Conservation (phyloP, 2,113 vertebrate species). For the Pyrgilauda ruficollis region DNA sequence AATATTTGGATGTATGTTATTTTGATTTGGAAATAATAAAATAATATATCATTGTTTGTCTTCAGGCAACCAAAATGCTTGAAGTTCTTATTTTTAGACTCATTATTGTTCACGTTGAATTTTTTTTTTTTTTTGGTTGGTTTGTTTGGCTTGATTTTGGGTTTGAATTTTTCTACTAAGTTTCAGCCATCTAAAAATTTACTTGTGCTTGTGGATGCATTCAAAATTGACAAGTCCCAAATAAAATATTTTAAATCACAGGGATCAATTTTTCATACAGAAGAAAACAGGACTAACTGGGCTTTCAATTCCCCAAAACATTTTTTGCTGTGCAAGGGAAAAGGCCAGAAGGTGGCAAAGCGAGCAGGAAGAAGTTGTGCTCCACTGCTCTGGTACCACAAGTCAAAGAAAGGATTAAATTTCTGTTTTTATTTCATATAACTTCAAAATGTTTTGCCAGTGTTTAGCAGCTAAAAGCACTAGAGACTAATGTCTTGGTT, state of each 20-base stretch:
- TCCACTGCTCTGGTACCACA: neutral
- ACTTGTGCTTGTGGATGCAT: neutral
- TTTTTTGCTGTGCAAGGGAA: neutral
- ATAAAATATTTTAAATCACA: neutral
- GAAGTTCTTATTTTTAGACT: neutral
- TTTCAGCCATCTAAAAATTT: neutral
- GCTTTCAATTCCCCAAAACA: neutral
- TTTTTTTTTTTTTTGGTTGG: neutral
- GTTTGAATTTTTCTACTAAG: neutral
- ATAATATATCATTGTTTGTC: neutral
- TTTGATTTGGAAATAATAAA: neutral
- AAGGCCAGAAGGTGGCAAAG: neutral
- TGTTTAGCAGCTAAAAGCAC: neutral
- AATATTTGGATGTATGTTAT: neutral
- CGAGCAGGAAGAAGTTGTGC: neutral
- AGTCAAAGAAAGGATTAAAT: neutral
- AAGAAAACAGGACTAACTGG: neutral
- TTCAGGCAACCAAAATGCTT: neutral
- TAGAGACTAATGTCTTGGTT: neutral
- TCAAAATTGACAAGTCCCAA: neutral
- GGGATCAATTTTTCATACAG: neutral
- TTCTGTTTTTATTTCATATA: neutral
- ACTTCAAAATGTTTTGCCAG: neutral
- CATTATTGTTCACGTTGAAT: neutral
- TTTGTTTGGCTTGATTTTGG: neutral